phyloP scores from a whole-genome alignment of 2,797 vertebrate species.

The Pogoniulus pusillus region DNA sequence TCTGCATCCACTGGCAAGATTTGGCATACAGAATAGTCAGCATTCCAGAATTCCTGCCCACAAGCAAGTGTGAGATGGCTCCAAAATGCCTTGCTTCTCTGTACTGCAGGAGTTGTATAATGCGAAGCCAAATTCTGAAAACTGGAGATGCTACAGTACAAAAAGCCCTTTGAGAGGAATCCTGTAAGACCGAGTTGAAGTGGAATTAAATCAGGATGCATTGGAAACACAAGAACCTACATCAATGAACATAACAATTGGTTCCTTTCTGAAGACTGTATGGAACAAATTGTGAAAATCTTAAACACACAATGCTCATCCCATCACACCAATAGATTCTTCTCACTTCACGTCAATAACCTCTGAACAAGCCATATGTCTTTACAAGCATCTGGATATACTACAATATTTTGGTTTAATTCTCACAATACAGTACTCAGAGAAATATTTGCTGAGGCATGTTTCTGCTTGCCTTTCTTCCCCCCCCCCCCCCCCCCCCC shows the following conservation, averaged over 20 bases:
- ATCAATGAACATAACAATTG: background rate
- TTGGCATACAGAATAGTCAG: constrained; percentile 52
- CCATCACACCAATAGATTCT: background rate
- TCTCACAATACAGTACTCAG: background rate
- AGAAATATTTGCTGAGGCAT: background rate
- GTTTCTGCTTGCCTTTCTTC: background rate
- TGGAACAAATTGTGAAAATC: background rate
- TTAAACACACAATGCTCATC: background rate
- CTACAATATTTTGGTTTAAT: background rate
- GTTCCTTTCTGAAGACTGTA: background rate
- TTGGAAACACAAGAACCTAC: background rate
- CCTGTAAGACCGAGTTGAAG: background rate
- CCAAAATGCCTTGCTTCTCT: constrained; percentile 37
- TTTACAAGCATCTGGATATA: background rate
- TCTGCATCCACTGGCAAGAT: constrained; percentile 44
- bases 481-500: too few species aligned
- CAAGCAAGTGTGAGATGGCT: constrained; percentile 57
- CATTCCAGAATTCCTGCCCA: constrained; percentile 73
- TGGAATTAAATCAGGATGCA: background rate
- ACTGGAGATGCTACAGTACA: constrained; percentile 4
- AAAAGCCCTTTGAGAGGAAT: background rate
- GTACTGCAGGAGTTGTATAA: constrained; percentile 45
- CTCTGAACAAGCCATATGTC: background rate
- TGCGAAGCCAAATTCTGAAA: constrained; percentile 22
- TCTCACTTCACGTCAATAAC: background rate